Conservation (phyloP, 2,888 invertebrate species). For the Aspidapion aeneum region DNA sequence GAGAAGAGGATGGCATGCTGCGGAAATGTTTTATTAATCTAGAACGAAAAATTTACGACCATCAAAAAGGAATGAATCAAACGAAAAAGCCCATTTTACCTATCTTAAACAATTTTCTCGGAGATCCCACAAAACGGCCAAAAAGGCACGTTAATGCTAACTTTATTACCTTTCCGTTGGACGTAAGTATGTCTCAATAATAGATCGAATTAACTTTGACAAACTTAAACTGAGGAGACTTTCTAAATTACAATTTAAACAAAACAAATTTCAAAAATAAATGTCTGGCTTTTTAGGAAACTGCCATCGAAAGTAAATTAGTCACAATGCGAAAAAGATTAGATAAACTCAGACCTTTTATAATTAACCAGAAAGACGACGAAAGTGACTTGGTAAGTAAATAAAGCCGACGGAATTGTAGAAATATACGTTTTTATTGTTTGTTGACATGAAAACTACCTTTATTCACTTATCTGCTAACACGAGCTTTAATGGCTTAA, state of each 20-base stretch:
- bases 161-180: background rate
- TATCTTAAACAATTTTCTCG: background rate
- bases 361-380: slow-evolving; percentile 13
- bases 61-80: slow-evolving; percentile 24
- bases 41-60: slow-evolving; percentile 26
- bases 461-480: background rate
- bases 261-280: background rate
- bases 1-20: slow-evolving; percentile 24
- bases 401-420: background rate
- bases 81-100: slow-evolving; percentile 9
- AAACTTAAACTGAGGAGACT: too few species aligned
- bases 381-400: slow-evolving; percentile 22
- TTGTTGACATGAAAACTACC: background rate
- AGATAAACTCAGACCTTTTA: slow-evolving; percentile 15
- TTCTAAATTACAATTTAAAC: background rate
- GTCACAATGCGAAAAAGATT: slow-evolving; percentile 14
- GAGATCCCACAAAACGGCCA: background rate
- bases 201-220: too few species aligned
- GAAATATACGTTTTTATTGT: background rate
- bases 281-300: slow-evolving; percentile 17
- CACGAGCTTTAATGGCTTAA: too few species aligned
- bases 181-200: background rate
- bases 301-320: slow-evolving; percentile 18
- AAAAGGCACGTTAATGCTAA: background rate
- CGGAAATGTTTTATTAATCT: slow-evolving; percentile 32